Percentiles rank a stretch among this genome's conserved stretches.
These are phyloP conservation scores for Ochotona curzoniae DNA, from an alignment of 2,113 vertebrate genomes.

Conservation along the genomic window DNA sequence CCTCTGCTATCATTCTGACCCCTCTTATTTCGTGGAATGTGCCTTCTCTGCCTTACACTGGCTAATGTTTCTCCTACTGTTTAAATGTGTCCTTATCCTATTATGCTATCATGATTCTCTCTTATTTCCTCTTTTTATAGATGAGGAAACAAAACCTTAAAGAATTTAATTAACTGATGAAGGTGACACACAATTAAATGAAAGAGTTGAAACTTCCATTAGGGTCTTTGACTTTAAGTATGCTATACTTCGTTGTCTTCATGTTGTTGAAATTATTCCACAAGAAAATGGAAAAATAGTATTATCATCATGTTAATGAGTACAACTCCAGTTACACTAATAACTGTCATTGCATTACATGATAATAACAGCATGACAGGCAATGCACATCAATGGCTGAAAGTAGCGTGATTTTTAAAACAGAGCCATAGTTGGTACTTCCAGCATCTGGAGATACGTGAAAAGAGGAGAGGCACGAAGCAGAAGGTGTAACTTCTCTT, in stretches of 20 bases:
- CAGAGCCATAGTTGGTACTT: background rate
- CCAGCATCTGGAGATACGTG: background rate
- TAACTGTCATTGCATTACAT: constrained; percentile 53
- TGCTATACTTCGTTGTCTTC: background rate
- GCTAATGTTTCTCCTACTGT: too few species aligned
- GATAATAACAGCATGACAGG: constrained; percentile 36
- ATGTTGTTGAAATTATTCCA: constrained; percentile 3
- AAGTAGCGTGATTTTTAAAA: constrained; percentile 50
- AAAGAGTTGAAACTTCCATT: background rate
- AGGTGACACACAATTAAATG: background rate
- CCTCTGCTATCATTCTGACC: too few species aligned
- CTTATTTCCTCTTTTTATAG: constrained; percentile 8
- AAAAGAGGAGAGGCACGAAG: background rate
- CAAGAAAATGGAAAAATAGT: constrained; percentile 51
- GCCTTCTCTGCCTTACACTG: too few species aligned
- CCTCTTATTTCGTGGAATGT: too few species aligned
- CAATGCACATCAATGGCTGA: background rate
- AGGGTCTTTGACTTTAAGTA: background rate
- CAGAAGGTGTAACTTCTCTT: background rate
- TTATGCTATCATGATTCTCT: too few species aligned
- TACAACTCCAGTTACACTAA: constrained; percentile 42
- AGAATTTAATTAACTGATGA: constrained; percentile 24
- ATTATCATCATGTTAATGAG: constrained; percentile 14
- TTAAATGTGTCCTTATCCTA: too few species aligned
- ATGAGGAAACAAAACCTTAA: constrained; percentile 38